phyloP scores from a whole-genome alignment of 1,140 invertebrate genomes.

The Drosophila cardini region DNA sequence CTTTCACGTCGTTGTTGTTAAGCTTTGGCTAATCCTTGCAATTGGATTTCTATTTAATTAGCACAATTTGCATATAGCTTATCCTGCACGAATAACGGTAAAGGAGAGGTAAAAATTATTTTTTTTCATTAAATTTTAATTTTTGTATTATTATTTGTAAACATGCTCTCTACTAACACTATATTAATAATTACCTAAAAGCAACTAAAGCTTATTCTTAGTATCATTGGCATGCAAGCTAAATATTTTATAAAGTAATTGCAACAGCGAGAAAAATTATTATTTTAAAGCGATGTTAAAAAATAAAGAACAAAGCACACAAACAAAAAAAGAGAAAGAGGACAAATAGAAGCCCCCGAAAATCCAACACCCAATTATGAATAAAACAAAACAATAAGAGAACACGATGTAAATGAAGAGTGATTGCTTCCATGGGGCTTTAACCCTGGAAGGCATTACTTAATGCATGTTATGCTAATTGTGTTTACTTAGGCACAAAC shows the following conservation, averaged over 20 bases:
- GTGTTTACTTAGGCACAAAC: constrained; percentile 67
- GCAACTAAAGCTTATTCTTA: background rate
- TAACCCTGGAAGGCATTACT: constrained; percentile 26
- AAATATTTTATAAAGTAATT: background rate
- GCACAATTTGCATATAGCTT: constrained; percentile 21
- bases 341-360: constrained; percentile 44
- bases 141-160: constrained; percentile 6
- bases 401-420: constrained; percentile 58
- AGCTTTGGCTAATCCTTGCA: constrained; percentile 7
- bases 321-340: constrained; percentile 17
- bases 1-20: constrained; percentile 5
- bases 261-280: constrained; percentile 20
- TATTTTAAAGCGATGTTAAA: constrained; percentile 23
- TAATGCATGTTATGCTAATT: constrained; percentile 75
- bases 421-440: constrained; percentile 34
- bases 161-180: constrained; percentile 14
- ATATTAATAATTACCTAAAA: too few species aligned
- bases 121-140: constrained; percentile 4
- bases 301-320: constrained; percentile 44
- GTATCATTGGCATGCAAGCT: constrained; percentile 16
- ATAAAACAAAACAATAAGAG: constrained; percentile 38
- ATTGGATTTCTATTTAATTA: constrained; percentile 32
- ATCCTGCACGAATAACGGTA: constrained; percentile 9
- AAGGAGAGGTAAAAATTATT: constrained; percentile 13
- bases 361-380: constrained; percentile 68